Conservation (phyloP, 2,797 vertebrate genomes). For the Myotis planiceps region DNA sequence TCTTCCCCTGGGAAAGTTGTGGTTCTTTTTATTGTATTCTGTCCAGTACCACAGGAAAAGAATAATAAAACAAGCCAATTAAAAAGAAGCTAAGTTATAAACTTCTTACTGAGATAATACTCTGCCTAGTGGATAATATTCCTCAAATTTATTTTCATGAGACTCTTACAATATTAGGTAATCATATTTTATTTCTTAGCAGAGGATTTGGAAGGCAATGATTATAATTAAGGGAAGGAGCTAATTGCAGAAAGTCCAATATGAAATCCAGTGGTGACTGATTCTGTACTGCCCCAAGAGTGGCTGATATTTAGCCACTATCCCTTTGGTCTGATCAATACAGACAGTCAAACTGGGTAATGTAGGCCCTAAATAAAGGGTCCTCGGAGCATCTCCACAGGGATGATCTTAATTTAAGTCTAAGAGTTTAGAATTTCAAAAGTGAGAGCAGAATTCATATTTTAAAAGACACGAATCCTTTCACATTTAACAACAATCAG, state of each 20-base stretch:
- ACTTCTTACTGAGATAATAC: conserved; percentile 58
- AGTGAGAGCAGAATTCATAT: background rate
- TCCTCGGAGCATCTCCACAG: background rate
- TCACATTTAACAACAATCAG: background rate
- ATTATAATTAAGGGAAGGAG: conserved; percentile 58
- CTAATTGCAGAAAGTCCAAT: conserved; percentile 55
- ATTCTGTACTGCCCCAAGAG: background rate
- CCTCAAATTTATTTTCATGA: conserved; percentile 47
- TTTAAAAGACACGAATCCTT: conserved; percentile 31
- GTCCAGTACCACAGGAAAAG: conserved; percentile 54
- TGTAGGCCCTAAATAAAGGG: conserved; percentile 26
- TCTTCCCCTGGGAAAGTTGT: conserved; percentile 45
- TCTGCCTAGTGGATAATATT: conserved; percentile 51
- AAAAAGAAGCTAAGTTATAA: conserved; percentile 72
- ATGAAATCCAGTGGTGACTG: conserved; percentile 35
- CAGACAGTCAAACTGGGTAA: conserved; percentile 25
- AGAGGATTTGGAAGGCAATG: conserved; percentile 54
- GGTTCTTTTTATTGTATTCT: conserved; percentile 66
- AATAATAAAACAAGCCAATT: conserved; percentile 73
- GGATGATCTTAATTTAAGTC: conserved; percentile 13
- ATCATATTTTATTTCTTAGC: conserved; percentile 66
- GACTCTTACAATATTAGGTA: conserved; percentile 47
- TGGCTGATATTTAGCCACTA: conserved; percentile 17
- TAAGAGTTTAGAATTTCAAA: conserved; percentile 50
- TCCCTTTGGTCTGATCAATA: conserved; percentile 46